Conservation (phyloP, 2,113 vertebrate genomes). For the Meles meles region DNA sequence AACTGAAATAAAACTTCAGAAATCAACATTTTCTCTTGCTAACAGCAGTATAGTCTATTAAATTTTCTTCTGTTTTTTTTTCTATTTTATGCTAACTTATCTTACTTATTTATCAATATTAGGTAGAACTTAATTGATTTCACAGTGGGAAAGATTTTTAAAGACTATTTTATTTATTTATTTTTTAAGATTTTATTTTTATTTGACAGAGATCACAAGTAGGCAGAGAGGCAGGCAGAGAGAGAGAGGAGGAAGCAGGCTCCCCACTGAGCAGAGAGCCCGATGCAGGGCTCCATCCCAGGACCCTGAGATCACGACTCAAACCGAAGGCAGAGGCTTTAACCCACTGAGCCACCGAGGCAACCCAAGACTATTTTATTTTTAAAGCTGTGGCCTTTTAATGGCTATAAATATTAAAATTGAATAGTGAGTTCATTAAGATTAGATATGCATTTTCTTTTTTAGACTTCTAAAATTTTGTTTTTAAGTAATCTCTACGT, state of each 20-base stretch:
- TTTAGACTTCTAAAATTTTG: background rate
- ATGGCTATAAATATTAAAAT: background rate
- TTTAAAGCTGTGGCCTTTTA: background rate
- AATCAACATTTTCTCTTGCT: background rate
- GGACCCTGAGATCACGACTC: too few species aligned
- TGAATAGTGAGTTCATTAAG: background rate
- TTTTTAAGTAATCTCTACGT: background rate
- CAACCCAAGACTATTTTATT: background rate
- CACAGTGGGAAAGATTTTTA: background rate
- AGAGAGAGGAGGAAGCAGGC: too few species aligned
- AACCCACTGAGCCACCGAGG: too few species aligned
- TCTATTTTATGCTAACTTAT: background rate
- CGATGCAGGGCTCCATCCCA: too few species aligned
- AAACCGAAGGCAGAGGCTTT: too few species aligned
- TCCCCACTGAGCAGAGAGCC: too few species aligned
- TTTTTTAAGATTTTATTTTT: too few species aligned
- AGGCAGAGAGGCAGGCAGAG: too few species aligned
- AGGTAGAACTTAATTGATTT: background rate
- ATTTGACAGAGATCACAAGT: too few species aligned
- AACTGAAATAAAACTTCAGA: background rate
- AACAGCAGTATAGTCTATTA: background rate
- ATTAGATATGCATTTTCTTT: background rate
- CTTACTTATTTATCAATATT: background rate
- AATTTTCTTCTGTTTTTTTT: background rate
- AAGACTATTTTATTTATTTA: background rate